Conservation (phyloP, 2,797 vertebrate species). For the Tragopan temminckii region DNA sequence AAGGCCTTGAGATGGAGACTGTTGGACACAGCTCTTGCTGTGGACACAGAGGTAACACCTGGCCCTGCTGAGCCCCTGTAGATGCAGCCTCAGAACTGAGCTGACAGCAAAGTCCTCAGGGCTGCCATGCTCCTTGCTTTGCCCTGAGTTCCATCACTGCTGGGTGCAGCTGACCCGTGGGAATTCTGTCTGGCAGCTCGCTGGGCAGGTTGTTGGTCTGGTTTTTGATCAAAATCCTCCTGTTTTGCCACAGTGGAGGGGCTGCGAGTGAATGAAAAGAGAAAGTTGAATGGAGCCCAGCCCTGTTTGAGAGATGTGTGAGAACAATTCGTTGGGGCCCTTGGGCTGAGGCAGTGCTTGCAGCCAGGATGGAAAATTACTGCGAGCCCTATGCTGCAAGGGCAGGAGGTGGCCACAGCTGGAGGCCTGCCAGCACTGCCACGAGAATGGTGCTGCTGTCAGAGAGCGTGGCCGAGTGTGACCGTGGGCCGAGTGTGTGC, state of each 20-base stretch:
- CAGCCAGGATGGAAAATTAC: slow-evolving; percentile 63
- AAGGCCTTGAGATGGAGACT: not conserved
- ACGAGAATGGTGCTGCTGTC: not conserved
- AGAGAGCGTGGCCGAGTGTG: not conserved
- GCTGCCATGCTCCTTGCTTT: not conserved
- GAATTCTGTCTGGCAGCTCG: not conserved
- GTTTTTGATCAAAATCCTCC: slow-evolving; percentile 3
- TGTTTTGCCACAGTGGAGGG: not conserved
- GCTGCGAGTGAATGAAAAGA: not conserved
- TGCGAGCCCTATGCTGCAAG: not conserved
- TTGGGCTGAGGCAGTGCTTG: not conserved
- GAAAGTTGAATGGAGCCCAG: not conserved
- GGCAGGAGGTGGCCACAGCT: not conserved
- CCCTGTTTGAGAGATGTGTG: not conserved
- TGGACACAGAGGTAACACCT: not conserved
- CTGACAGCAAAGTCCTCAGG: not conserved
- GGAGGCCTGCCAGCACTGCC: not conserved
- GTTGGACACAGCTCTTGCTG: not conserved
- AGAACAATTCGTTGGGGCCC: not conserved
- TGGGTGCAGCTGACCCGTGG: not conserved
- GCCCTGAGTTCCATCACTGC: not conserved
- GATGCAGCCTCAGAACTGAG: not conserved
- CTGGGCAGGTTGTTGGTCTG: not conserved
- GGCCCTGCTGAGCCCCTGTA: not conserved
- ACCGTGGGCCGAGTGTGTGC: not conserved